Conservation (phyloP, 2,888 invertebrate genomes). For the Drosophila tanythrix region DNA sequence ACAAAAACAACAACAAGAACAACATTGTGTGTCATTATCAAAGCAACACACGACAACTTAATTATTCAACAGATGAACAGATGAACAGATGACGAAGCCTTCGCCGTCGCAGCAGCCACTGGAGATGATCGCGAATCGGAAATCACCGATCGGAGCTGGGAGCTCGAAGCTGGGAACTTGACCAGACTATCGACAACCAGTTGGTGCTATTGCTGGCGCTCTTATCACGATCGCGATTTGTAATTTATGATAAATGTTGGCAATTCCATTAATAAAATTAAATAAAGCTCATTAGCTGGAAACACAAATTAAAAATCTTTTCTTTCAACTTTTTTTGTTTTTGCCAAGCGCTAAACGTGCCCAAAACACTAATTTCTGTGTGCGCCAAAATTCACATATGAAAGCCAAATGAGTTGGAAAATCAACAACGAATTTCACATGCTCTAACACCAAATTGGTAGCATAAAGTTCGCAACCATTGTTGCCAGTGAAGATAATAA, state of each 20-base stretch:
- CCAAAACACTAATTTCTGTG: conserved; percentile 28
- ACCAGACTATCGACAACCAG: conserved; percentile 3
- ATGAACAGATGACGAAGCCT: conserved; percentile 43
- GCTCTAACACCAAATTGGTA: conserved; percentile 4
- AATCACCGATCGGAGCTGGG: conserved; percentile 27
- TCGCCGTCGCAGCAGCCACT: conserved; percentile 4
- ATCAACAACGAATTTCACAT: conserved; percentile 1
- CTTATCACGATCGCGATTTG: conserved; percentile 79
- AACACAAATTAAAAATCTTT: conserved; percentile 57
- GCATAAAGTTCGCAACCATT: neutral
- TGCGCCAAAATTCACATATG: conserved; percentile 19
- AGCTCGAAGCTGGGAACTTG: conserved; percentile 13
- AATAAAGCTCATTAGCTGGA: conserved; percentile 76
- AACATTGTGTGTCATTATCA: conserved; percentile 48
- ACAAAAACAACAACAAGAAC: conserved; percentile 15
- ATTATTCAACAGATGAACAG: conserved; percentile 64
- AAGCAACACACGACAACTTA: conserved; percentile 71
- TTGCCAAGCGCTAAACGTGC: conserved; percentile 47
- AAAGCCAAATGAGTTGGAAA: neutral
- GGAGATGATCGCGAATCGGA: conserved; percentile 22
- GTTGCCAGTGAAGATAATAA: neutral
- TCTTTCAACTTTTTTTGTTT: conserved; percentile 23
- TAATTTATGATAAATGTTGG: conserved; percentile 81
- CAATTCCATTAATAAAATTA: conserved; percentile 81
- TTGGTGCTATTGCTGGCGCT: conserved; percentile 37